A percentile compares a stretch with the other conserved stretches of the same genome.
Evolutionary conservation across 92 coral and sea anemone species (phyloP).

Genomic region (Paragorgia papillata): DNA sequence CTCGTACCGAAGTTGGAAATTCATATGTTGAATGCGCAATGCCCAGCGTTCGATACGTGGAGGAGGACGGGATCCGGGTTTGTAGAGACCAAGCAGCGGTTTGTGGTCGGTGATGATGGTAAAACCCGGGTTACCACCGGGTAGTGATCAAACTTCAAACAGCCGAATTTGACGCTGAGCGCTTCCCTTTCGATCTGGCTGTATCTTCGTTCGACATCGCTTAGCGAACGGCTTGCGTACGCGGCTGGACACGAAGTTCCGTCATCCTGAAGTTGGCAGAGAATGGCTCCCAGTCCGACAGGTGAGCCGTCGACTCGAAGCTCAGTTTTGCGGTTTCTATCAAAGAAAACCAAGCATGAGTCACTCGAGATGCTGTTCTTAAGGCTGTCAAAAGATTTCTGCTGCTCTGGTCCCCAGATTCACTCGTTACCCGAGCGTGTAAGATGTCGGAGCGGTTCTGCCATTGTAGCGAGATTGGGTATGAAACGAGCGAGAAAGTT

Average conservation of each 20-base stretch:
- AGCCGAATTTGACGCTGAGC: slow-evolving; percentile 12
- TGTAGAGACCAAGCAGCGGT: slow-evolving; percentile 11
- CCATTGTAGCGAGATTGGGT: slow-evolving; percentile 3
- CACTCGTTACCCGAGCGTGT: background rate
- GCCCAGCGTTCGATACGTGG: background rate
- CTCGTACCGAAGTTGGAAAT: background rate
- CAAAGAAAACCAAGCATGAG: no score
- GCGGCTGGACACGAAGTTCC: background rate
- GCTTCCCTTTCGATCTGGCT: slow-evolving; percentile 1
- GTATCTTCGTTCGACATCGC: background rate
- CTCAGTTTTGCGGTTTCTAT: no score
- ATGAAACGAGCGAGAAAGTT: background rate
- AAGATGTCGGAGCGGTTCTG: slow-evolving; percentile 9
- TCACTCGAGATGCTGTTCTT: no score
- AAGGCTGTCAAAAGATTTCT: no score
- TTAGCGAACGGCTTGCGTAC: background rate
- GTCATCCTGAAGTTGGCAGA: slow-evolving; percentile 4
- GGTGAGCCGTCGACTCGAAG: background rate
- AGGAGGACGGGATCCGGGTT: slow-evolving; percentile 4
- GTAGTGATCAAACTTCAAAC: slow-evolving; percentile 1
- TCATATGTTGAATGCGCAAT: background rate
- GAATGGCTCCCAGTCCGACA: slow-evolving; percentile 7
- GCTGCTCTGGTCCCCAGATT: no score
- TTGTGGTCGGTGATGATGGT: slow-evolving; percentile 18
- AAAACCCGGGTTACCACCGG: background rate